phyloP scores from a whole-genome alignment of 2,797 vertebrate species.

The Smutsia temminckii region DNA sequence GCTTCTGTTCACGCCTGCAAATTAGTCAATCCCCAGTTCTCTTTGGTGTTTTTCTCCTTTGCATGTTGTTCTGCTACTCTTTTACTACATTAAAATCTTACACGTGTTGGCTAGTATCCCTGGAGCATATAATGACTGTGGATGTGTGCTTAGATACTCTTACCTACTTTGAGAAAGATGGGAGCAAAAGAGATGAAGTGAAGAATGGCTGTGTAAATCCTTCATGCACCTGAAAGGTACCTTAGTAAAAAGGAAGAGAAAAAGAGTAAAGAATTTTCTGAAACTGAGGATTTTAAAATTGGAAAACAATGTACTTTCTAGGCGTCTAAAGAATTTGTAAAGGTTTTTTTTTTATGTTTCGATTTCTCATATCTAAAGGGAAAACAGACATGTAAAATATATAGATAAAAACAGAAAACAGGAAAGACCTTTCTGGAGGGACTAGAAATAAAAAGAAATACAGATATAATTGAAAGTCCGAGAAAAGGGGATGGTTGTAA shows the following conservation, averaged over 20 bases:
- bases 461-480: conserved; percentile 22
- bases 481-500: conserved; percentile 16
- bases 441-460: neutral
- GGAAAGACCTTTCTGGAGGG: conserved; percentile 12
- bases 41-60: neutral
- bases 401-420: neutral
- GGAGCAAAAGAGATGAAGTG: conserved; percentile 6
- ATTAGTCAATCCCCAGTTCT: neutral
- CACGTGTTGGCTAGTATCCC: conserved; percentile 48
- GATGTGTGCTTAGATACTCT: conserved; percentile 46
- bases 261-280: neutral
- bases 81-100: conserved; percentile 60
- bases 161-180: conserved; percentile 37
- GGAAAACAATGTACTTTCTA: conserved; percentile 55
- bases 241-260: neutral
- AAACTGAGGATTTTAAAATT: conserved; percentile 21
- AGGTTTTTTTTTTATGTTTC: neutral
- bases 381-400: neutral
- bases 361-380: conserved; percentile 8
- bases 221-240: conserved; percentile 33
- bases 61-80: conserved; percentile 35
- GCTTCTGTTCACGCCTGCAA: neutral
- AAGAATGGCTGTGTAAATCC: conserved; percentile 57
- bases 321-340: neutral
- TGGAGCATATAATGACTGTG: conserved; percentile 37